Evolutionary conservation across 2,797 vertebrate genomes (phyloP).

Genomic region (Argyrosomus regius): DNA sequence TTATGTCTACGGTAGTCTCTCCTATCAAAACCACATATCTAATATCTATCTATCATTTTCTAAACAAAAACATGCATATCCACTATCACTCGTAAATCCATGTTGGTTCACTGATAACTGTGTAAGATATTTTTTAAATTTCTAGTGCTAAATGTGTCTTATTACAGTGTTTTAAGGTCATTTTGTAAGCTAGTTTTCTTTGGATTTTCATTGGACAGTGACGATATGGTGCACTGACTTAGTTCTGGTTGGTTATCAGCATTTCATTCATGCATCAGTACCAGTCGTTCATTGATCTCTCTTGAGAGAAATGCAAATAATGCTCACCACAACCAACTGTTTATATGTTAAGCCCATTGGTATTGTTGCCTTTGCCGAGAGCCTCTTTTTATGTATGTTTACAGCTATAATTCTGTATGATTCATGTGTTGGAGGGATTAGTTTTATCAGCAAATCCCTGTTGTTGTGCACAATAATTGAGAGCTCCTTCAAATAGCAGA

Average conservation of each 20-base stretch:
- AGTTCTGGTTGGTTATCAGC: not conserved
- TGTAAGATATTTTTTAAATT: too few relatives aligned
- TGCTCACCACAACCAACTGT: not conserved
- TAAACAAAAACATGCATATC: too few relatives aligned
- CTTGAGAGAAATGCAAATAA: conserved; percentile 4
- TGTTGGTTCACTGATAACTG: too few relatives aligned
- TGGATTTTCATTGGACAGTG: not conserved
- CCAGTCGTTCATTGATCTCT: not conserved
- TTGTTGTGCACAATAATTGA: not conserved
- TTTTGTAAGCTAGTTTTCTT: too few relatives aligned
- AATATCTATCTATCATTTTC: too few relatives aligned
- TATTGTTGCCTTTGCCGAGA: conserved; percentile 1
- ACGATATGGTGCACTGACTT: not conserved
- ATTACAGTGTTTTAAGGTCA: too few relatives aligned
- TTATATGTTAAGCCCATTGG: not conserved
- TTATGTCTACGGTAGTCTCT: too few relatives aligned
- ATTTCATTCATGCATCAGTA: conserved; percentile 5
- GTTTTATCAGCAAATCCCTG: conserved; percentile 6
- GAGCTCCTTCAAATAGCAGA: not conserved
- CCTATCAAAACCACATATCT: too few relatives aligned
- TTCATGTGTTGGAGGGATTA: conserved; percentile 15
- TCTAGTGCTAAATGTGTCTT: too few relatives aligned
- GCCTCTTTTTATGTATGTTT: not conserved
- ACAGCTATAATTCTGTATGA: conserved; percentile 7
- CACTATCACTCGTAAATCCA: too few relatives aligned